Evolutionary conservation across 2,888 invertebrate species (phyloP), one percentile per base, ranked within the genome.

Genomic region (Drosophila mulleri): DNA sequence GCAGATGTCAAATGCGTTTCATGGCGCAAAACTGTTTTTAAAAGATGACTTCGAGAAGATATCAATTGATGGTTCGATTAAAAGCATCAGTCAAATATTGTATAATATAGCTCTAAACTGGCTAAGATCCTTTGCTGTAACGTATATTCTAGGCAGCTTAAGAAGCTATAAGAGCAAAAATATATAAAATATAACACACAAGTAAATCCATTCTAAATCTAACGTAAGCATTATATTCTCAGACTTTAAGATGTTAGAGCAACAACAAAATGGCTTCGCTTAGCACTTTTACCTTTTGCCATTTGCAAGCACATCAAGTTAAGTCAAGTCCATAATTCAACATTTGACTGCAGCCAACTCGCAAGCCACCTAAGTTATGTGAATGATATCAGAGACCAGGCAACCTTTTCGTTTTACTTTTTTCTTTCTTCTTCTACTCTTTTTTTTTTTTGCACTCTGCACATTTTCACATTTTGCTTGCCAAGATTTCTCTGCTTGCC

Each of bases 251-350:
- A 16, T 8, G 42, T n/a, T 44, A 29, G 3, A 26, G n/a, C 35
- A 9, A 52, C n/a, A 48, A 41, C 20, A 52, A 44, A 66, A 18
- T 53, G 44, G 47, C 35, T 50, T 56, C 54, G 65, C 53, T 57
- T 45, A 54, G 44, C 57, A 60, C 39, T 71, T 66, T 59, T 60
- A 77, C 61, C 65, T 63, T 57, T 66, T 16, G 26, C 65, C 37
- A 63, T 66, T 60, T 71, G 50, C 60, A 66, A 60, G 52, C 59
- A 52, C 52, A 66, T 80, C 60, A 57, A 63, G 66, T 60, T 57
- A 58, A 69, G 53, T 67, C 65, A 32, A 56, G 74, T 23, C 76
- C 77, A 84, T 90, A 77, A 83, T 77, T 84, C 89, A 84, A 80
- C 65, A 83, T 71, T 82, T 74, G 65, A 67, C 65, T 68, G 52